Conservation (phyloP, 2,113 vertebrate species). For the Pygoscelis adeliae region DNA sequence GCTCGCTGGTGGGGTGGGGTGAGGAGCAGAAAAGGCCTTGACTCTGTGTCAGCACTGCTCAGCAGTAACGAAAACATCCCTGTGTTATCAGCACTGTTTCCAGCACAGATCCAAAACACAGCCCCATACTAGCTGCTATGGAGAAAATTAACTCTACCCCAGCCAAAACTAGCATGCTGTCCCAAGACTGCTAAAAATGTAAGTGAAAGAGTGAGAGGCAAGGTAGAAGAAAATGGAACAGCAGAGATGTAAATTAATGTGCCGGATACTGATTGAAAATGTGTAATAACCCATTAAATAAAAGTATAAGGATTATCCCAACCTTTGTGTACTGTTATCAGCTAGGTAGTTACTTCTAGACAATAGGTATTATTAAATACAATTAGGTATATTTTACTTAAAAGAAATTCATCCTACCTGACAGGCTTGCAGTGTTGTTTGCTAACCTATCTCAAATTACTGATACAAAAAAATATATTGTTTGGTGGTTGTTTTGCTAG, state of each 20-base stretch:
- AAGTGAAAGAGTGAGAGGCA: neutral
- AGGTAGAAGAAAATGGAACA: neutral
- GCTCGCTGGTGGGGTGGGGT: no score
- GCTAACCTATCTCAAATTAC: neutral
- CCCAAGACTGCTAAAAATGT: neutral
- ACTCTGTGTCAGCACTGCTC: no score
- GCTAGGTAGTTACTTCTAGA: neutral
- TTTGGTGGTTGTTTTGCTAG: neutral
- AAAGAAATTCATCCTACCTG: neutral
- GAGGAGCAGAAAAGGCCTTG: no score
- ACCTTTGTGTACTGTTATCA: neutral
- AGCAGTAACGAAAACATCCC: no score
- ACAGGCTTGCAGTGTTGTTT: neutral
- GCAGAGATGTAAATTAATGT: neutral
- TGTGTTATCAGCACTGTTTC: no score
- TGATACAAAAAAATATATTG: neutral
- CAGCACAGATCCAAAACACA: no score
- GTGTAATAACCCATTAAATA: neutral
- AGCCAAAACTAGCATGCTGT: no score
- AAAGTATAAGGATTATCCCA: neutral
- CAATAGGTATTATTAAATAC: neutral
- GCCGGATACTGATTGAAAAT: neutral
- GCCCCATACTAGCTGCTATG: no score
- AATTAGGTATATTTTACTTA: neutral
- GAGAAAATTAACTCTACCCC: no score